These are phyloP conservation scores for Lapara coniferarum DNA, from an alignment of 2,888 invertebrate genomes.

Conservation along the genomic window DNA sequence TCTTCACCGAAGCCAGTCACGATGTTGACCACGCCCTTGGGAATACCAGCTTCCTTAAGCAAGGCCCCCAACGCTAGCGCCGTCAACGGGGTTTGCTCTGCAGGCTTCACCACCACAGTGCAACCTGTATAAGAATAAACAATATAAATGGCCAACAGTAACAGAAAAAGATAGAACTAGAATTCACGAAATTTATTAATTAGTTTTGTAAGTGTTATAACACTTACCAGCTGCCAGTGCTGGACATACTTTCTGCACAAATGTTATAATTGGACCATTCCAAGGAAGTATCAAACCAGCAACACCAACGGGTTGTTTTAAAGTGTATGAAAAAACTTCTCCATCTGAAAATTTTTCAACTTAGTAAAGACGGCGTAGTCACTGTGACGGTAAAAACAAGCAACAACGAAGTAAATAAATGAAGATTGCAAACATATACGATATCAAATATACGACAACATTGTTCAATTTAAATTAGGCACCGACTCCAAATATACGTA, in stretches of 20 bases:
- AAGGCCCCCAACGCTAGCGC: conserved; percentile 93
- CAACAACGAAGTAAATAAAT: too few relatives aligned
- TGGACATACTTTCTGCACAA: conserved; percentile 93
- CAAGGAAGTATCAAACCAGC: conserved; percentile 95
- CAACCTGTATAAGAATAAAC: conserved; percentile 77
- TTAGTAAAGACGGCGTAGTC: too few relatives aligned
- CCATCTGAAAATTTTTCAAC: conserved; percentile 81
- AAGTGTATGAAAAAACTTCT: conserved; percentile 88
- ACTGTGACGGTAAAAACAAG: too few relatives aligned
- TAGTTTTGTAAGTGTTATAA: too few relatives aligned
- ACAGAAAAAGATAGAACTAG: background rate
- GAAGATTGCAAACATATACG: too few relatives aligned
- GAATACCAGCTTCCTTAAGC: conserved; percentile 92
- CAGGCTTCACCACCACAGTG: conserved; percentile 94
- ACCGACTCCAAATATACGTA: too few relatives aligned
- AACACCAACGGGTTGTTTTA: conserved; percentile 84
- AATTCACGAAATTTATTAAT: background rate
- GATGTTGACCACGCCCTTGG: conserved; percentile 94
- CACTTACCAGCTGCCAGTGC: conserved; percentile 81
- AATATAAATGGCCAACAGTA: background rate
- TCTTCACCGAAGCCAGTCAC: conserved; percentile 92
- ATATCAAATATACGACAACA: too few relatives aligned
- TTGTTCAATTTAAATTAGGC: too few relatives aligned
- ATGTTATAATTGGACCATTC: conserved; percentile 95
- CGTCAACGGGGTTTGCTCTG: conserved; percentile 96